Evolutionary conservation across 2,797 vertebrate genomes (phyloP), one percentile per base, ranked within the genome.

Genomic region (Melanotaenia nigrans): DNA sequence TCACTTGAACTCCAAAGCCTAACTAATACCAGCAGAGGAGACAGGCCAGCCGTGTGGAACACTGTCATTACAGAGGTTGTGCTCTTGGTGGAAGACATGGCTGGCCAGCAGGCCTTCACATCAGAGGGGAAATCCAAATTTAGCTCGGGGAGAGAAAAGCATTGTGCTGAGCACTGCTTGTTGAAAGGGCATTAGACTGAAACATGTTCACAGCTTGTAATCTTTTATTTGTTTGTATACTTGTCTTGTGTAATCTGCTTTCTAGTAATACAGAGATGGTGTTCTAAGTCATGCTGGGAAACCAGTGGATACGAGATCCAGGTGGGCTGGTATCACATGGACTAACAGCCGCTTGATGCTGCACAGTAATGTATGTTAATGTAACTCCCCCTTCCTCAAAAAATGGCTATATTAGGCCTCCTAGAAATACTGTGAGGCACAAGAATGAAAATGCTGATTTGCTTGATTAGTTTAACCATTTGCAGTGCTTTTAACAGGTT

Each of bases 1-100:
- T 94, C 92, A 89, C 91, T 94, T 93, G 87, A 94, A 95, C 94
- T 93, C 92, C 89, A 93, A 93, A 95, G 92, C 88, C 85, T 83
- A 90, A 90, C 89, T 92, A 93, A 93, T 93, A 92, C 90, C 87
- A 88, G 84, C 73, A 65, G 88, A 93, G 89, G 79, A 92, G 92
- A 90, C 81, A 70, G 91, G 91, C 89, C 90, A 88, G 85, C 77
- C 74, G 61, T 51, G 79, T 86, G 92, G 87, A 91, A 91, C 87
- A 75, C 71, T 85, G 90, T 90, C 85, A 86, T 90, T 88, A 90
- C 82, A 86, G 88, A 92, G 92, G 90, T 88, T 84, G 75, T 82
- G 87, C 86, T 85, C 85, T 71, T 87, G 88, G 83, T 79, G 81
- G 82, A 88, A 75, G 81, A 79, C 81, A 66, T 58, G n/a, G 81